These are phyloP conservation scores for Battus philenor DNA, from an alignment of 1,140 invertebrate species.

Conservation along the genomic window DNA sequence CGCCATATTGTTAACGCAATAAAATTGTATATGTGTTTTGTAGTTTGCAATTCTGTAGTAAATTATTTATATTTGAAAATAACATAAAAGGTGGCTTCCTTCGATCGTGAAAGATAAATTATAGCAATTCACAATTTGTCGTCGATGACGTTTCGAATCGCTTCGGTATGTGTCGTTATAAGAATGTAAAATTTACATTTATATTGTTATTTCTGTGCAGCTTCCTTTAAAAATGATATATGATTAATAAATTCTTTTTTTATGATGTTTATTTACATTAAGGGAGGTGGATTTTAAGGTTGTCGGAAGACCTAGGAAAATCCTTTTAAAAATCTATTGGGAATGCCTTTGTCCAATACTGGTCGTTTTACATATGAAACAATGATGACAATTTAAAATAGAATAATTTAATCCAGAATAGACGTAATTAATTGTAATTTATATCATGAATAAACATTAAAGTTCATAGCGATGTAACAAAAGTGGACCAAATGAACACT, in stretches of 20 bases:
- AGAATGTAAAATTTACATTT: too few species aligned
- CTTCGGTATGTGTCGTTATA: constrained; percentile 22
- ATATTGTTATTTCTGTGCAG: too few species aligned
- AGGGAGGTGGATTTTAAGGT: too few species aligned
- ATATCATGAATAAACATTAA: constrained; percentile 4
- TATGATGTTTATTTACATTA: too few species aligned
- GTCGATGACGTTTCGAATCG: constrained; percentile 20
- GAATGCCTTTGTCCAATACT: too few species aligned
- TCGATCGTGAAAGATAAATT: constrained; percentile 35
- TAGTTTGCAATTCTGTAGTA: not conserved
- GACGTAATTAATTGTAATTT: constrained; percentile 5
- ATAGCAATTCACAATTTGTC: constrained; percentile 44
- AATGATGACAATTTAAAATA: too few species aligned
- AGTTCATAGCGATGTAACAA: constrained; percentile 1
- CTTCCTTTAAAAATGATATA: too few species aligned
- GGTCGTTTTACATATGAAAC: too few species aligned
- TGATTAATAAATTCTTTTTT: too few species aligned
- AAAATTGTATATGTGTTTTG: not conserved
- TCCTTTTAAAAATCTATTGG: too few species aligned
- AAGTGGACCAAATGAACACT: constrained; percentile 5
- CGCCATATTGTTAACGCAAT: not conserved
- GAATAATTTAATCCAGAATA: too few species aligned
- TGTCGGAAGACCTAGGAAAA: too few species aligned
- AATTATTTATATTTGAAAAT: constrained; percentile 3
- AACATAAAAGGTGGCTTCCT: constrained; percentile 17